Base-by-base conservation (phyloP, 2,113 vertebrate species). In the Apteryx mantelli region DNA sequence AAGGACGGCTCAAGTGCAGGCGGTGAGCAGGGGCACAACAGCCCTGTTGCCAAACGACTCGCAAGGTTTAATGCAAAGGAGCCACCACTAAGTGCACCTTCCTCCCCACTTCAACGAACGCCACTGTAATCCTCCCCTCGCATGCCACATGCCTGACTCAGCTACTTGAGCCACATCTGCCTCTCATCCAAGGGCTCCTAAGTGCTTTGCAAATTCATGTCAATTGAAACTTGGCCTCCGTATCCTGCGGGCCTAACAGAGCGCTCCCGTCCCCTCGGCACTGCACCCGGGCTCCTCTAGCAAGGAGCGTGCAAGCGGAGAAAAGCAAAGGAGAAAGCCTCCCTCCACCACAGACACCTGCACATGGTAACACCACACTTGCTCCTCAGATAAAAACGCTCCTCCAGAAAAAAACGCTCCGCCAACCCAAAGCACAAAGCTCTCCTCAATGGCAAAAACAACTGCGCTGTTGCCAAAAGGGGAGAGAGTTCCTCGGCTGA, bases 381-480 rank as follows among this genome's bases (percentile, higher is more conserved):
- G 2, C 34, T 75, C 19, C 74, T 28, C 78, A 14, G 21, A 38
- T 32, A 0, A 65, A 9, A 28, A 9, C 3, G 18, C 13, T 65
- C 58, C 65, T 46, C 44, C 15, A 13, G 44, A 46, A 46, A 46
- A 46, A 46, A 28, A 7, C 3, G 18, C 13, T 65, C 53, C 65
- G 38, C 76, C 3, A 1, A 12, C 52, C 30, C 4, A 9, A 6
- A 42, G n/a, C 89, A 55, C 52, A 30, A 40, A 42, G 53, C 53
- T 21, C 15, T 64, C 28, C 61, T 55, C 40, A 9, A 8, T 0
- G 13, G 18, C 61, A n/a, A 40, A 46, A 75, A 19, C 53, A 63
- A 20, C 21, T 1, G 1, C 1, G 10, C 1, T 0, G 55, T 14
- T 21, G 32, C 83, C 46, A 19, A 22, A 77, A 10, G 6, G 36